phyloP scores from a whole-genome alignment of 2,888 invertebrate species.

The Hypercompe scribonia region DNA sequence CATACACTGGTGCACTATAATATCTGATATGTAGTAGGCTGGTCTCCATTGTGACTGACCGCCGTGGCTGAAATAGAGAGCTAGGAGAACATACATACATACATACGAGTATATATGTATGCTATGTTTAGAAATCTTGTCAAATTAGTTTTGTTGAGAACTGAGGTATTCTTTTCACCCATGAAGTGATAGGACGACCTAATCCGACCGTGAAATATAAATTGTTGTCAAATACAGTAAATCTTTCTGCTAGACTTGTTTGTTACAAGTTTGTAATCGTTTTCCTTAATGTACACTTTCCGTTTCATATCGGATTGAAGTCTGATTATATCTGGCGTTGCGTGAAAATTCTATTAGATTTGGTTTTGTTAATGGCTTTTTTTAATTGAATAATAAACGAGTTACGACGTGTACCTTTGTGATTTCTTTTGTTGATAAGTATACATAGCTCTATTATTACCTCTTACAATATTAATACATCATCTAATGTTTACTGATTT shows the following conservation, averaged over 20 bases:
- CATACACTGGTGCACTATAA: no score
- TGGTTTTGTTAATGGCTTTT: conserved; percentile 33
- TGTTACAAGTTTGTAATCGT: conserved; percentile 34
- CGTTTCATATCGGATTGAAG: conserved; percentile 43
- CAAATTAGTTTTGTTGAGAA: not conserved
- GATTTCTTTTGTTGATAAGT: conserved; percentile 25
- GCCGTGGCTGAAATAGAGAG: no score
- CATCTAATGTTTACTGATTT: not conserved
- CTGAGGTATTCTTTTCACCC: not conserved
- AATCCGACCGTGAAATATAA: not conserved
- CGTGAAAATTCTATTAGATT: conserved; percentile 52
- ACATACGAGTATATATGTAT: no score
- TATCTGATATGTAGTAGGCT: no score
- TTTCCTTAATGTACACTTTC: conserved; percentile 24
- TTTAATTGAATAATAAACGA: conserved; percentile 32
- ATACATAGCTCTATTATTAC: conserved; percentile 1
- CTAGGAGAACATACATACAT: no score
- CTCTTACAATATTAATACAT: conserved; percentile 9
- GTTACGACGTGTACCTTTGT: conserved; percentile 23
- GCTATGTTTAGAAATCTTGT: not conserved
- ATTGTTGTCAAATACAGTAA: conserved; percentile 9
- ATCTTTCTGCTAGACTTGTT: conserved; percentile 19
- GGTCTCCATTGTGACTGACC: no score
- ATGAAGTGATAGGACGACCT: not conserved
- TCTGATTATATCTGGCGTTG: conserved; percentile 39